Evolutionary conservation across 2,888 invertebrate genomes (phyloP).

Genomic region (Campaea margaritaria): DNA sequence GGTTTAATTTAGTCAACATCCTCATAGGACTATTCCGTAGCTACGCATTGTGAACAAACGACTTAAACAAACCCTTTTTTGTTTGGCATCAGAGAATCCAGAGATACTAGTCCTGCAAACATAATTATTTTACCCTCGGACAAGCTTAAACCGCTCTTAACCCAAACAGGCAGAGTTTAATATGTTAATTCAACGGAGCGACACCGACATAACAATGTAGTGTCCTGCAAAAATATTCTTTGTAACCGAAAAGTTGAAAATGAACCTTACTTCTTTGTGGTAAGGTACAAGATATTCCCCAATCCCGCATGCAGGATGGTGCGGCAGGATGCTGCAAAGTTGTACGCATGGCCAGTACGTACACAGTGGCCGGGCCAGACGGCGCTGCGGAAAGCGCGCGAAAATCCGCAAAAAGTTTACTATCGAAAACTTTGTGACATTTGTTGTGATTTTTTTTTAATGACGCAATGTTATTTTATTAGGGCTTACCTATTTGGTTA

Average conservation of each 20-base stretch:
- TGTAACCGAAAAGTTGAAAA: not conserved
- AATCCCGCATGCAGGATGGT: constrained; percentile 14
- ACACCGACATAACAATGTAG: constrained; percentile 13
- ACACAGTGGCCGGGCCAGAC: constrained; percentile 26
- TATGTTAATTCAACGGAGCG: not conserved
- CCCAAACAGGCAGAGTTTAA: not conserved
- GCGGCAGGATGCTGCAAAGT: constrained; percentile 49
- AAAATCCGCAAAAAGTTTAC: constrained; percentile 8
- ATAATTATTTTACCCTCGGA: too few relatives aligned
- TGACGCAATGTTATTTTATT: too few relatives aligned
- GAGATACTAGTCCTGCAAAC: not conserved
- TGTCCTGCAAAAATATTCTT: constrained; percentile 24
- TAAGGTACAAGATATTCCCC: constrained; percentile 17
- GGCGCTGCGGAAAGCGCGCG: constrained; percentile 34
- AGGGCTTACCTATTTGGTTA: too few relatives aligned
- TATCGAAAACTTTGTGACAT: constrained; percentile 8
- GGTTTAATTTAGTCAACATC: too few relatives aligned
- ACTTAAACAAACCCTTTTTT: too few relatives aligned
- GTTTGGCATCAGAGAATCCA: too few relatives aligned
- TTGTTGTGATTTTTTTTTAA: not conserved
- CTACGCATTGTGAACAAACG: too few relatives aligned
- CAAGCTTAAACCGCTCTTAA: too few relatives aligned
- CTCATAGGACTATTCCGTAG: too few relatives aligned
- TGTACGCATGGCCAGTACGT: constrained; percentile 44
- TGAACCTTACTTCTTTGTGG: constrained; percentile 3